phyloP scores from a whole-genome alignment of 2,888 invertebrate genomes.

The Xestia c-nigrum region DNA sequence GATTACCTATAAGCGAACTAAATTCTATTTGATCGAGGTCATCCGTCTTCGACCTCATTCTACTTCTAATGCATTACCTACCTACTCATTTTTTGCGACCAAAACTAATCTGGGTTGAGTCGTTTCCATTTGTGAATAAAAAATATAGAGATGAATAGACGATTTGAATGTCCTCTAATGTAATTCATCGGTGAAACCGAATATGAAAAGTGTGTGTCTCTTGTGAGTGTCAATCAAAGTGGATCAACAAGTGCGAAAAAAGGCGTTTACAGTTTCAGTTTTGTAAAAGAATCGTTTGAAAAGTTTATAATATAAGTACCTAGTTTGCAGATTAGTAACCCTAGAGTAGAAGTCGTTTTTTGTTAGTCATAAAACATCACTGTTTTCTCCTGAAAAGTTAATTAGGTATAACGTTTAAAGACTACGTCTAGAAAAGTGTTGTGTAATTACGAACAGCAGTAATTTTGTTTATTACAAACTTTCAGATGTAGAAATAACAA shows the following conservation, averaged over 20 bases:
- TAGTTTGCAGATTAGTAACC: background rate
- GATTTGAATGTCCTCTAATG: background rate
- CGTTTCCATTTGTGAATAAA: constrained; percentile 13
- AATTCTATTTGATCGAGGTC: constrained; percentile 49
- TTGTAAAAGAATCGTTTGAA: background rate
- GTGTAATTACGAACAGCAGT: constrained; percentile 17
- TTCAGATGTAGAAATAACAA: constrained; percentile 35
- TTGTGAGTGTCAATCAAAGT: constrained; percentile 1
- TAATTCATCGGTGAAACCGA: constrained; percentile 1
- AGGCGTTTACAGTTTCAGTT: background rate
- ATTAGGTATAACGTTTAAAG: background rate
- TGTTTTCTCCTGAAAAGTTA: background rate
- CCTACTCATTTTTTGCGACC: background rate
- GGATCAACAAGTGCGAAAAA: constrained; percentile 19
- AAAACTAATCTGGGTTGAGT: background rate
- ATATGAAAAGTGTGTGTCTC: background rate
- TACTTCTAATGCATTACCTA: background rate
- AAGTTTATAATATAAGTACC: background rate
- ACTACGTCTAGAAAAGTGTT: background rate
- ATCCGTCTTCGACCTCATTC: constrained; percentile 27
- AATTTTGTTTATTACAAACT: constrained; percentile 28
- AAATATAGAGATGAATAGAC: background rate
- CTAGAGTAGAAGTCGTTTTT: background rate
- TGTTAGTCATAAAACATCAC: background rate
- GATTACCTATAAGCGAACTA: constrained; percentile 40